phyloP scores from a whole-genome alignment of 2,888 invertebrate species.

The Epinotia nisella region DNA sequence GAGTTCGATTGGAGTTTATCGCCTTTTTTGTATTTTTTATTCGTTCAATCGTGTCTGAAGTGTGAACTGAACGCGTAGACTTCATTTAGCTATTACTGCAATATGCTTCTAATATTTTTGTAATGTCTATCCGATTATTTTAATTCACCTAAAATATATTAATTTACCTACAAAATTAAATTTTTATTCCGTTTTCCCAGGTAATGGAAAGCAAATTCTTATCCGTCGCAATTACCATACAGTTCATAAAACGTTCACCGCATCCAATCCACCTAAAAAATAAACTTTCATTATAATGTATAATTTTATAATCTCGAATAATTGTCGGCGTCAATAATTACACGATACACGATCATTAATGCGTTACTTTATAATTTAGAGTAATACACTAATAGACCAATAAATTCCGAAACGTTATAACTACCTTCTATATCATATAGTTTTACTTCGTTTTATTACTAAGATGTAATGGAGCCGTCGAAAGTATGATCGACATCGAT shows the following conservation, averaged over 20 bases:
- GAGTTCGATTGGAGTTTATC: conserved; percentile 11
- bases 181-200: too few species aligned
- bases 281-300: conserved; percentile 34
- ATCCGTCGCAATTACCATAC: background rate
- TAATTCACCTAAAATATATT: background rate
- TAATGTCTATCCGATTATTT: background rate
- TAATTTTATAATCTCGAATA: conserved; percentile 44
- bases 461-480: conserved; percentile 20
- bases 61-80: background rate
- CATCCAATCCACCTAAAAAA: conserved; percentile 19
- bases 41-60: background rate
- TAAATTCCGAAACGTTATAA: conserved; percentile 42
- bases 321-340: conserved; percentile 55
- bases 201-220: background rate
- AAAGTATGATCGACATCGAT: conserved; percentile 53
- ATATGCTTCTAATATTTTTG: background rate
- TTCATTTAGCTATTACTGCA: background rate
- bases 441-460: background rate
- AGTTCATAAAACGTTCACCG: background rate
- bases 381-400: conserved; percentile 57
- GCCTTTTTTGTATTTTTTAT: conserved; percentile 8
- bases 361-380: conserved; percentile 56
- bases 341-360: conserved; percentile 56
- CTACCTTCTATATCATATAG: background rate
- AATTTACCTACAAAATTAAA: too few species aligned